Percentiles rank a stretch among this genome's conserved stretches.
phyloP scores from a whole-genome alignment of 2,113 vertebrate species.

The Ivindomyrus marchei region DNA sequence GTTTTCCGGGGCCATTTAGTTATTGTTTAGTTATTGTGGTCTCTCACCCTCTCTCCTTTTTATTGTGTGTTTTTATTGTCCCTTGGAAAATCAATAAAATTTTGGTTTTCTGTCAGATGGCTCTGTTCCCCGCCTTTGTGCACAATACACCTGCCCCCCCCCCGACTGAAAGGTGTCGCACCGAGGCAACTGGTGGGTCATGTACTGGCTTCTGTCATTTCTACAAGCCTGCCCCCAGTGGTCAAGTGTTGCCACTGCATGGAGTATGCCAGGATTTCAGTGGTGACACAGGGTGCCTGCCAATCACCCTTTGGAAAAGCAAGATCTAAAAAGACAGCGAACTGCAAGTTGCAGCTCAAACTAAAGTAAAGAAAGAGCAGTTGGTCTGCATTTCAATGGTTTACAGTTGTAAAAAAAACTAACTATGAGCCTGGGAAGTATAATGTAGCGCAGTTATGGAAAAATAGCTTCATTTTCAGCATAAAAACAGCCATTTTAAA shows the following conservation, averaged over 20 bases:
- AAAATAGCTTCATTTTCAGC: not conserved
- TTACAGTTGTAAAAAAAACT: not conserved
- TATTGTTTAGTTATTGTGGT: not conserved
- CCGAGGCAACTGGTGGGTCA: not conserved
- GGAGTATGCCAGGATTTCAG: not conserved
- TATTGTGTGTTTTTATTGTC: not conserved
- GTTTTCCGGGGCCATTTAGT: not conserved
- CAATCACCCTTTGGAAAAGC: not conserved
- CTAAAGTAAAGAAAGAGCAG: not conserved
- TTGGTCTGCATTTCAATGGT: not conserved
- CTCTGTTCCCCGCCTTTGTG: not conserved
- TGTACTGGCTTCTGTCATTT: not conserved
- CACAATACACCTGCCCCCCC: not conserved
- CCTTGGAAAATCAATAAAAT: not conserved
- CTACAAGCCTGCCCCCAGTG: constrained; percentile 53
- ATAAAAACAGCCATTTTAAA: not conserved
- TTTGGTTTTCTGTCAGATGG: not conserved
- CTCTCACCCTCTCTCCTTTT: not conserved
- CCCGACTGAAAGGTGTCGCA: not conserved
- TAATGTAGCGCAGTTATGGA: not conserved
- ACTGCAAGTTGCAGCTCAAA: not conserved
- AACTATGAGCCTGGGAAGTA: not conserved
- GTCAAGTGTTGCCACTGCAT: constrained; percentile 44
- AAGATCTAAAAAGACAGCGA: not conserved
- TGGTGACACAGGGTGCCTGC: not conserved